Evolutionary conservation across 2,888 invertebrate genomes (phyloP).

Genomic region (Sinhomidia bicolor): DNA sequence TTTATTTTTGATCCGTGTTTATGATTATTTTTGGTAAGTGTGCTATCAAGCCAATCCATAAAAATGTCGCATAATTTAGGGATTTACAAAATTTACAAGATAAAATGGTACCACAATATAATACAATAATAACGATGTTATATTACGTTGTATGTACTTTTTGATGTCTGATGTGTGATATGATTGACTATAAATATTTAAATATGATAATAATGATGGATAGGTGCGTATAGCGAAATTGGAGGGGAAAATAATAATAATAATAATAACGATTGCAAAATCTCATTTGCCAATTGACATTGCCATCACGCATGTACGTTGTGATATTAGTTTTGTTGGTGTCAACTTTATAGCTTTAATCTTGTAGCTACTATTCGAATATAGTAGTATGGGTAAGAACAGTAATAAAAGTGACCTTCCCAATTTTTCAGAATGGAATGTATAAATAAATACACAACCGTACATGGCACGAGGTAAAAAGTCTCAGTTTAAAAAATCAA

Average conservation of each 20-base stretch:
- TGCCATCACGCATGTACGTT: conserved; percentile 11
- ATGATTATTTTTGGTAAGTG: conserved; percentile 7
- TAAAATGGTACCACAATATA: conserved; percentile 18
- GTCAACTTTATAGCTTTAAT: conserved; percentile 46
- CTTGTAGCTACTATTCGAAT: not conserved
- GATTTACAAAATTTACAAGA: conserved; percentile 7
- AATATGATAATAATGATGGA: conserved; percentile 20
- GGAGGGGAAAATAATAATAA: not conserved
- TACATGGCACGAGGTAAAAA: not conserved
- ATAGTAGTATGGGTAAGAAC: not conserved
- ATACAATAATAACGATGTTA: conserved; percentile 28
- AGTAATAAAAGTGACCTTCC: conserved; percentile 50
- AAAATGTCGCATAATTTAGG: conserved; percentile 24
- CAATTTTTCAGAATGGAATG: conserved; percentile 3
- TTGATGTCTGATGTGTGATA: conserved; percentile 47
- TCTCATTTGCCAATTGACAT: not conserved
- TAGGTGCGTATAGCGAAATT: not conserved
- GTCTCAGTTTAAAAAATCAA: not conserved
- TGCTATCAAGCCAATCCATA: conserved; percentile 11
- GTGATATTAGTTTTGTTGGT: conserved; percentile 1
- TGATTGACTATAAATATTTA: conserved; percentile 64
- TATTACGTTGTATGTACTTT: too few species aligned
- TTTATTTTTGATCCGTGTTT: conserved; percentile 14
- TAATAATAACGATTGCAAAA: not conserved
- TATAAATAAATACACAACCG: not conserved